These are phyloP conservation scores for Psittacula echo DNA, from an alignment of 2,797 vertebrate genomes.

Conservation along the genomic window DNA sequence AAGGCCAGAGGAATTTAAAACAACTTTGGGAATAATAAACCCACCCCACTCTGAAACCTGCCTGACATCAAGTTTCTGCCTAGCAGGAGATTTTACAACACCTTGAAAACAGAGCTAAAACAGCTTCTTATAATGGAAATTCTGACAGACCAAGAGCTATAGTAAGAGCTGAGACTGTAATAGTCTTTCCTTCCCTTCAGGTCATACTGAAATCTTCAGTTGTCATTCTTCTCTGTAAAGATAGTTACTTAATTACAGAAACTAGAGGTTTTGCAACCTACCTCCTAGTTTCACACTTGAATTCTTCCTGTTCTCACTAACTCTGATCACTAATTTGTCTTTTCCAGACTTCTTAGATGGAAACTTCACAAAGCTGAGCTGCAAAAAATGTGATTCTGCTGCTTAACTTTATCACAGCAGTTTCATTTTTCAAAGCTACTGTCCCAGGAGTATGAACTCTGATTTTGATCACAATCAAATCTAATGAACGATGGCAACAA, in stretches of 20 bases:
- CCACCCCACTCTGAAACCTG: not conserved
- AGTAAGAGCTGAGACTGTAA: not conserved
- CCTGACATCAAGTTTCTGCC: not conserved
- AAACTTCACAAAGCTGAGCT: not conserved
- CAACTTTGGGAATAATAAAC: not conserved
- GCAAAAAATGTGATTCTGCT: not conserved
- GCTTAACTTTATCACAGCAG: not conserved
- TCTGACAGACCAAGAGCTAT: not conserved
- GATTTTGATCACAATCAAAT: not conserved
- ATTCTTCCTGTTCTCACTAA: too few relatives aligned
- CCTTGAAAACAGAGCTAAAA: not conserved
- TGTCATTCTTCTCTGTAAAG: not conserved
- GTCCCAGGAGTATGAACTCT: not conserved
- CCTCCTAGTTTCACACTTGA: not conserved
- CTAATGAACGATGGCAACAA: not conserved
- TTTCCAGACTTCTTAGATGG: not conserved
- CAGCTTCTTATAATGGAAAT: not conserved
- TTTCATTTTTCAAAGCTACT: not conserved
- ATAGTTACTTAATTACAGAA: not conserved
- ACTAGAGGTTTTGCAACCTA: not conserved
- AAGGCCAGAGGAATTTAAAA: not conserved
- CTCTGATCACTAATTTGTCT: too few relatives aligned
- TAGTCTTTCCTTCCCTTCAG: not conserved
- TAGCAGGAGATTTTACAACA: not conserved
- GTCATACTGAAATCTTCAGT: not conserved